Evolutionary conservation across 1,140 invertebrate species (phyloP), one percentile per base, ranked within the genome.

Genomic region (Leptestheria dahalacensis): DNA sequence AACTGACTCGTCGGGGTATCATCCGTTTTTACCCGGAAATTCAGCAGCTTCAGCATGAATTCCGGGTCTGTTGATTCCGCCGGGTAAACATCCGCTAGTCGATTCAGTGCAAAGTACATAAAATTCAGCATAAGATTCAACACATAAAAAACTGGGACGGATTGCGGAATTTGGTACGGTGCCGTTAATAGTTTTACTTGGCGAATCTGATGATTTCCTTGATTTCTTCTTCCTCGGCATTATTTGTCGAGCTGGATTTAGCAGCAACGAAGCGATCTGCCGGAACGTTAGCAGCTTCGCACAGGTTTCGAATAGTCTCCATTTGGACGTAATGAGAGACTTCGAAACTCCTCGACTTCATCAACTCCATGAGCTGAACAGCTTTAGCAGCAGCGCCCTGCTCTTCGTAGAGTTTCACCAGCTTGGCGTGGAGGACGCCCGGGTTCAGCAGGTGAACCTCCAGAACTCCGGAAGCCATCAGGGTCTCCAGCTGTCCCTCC

Each of bases 361-460:
- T 41, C 26, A 20, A 20, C 26, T 55, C 20, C 21, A 55, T 29
- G 20, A 33, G 28, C 20, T 55, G 53, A 1, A 55, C 15, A 15
- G 53, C 53, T 55, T 55, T 33, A 20, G n/a, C 33, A 20, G 26
- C 20, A 26, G 21, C 20, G 28, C 33, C 15, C 10, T 29, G 53
- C 15, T 55, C 53, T 29, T 21, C 53, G 33, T 55, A 55, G 10
- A 55, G 53, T 55, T 55, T 26, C 15, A 55, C 26, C 26, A 55
- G 26, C 4, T 26, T 29, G 12, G 53, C 10, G 12, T 29, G 33
- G 33, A 55, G 15, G 33, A 21, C 33, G 21, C 53, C 53, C 21
- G 53, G 24, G 15, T 29, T 55, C 11, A 55, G 20, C 1, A 55
- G 28, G 24, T 33, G 25, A 15, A 55, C 21, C 10, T 55, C 53